Percentiles rank a stretch among this genome's conserved stretches.
Conservation (phyloP, 2,888 invertebrate species). For the Dryomyza anilis region DNA sequence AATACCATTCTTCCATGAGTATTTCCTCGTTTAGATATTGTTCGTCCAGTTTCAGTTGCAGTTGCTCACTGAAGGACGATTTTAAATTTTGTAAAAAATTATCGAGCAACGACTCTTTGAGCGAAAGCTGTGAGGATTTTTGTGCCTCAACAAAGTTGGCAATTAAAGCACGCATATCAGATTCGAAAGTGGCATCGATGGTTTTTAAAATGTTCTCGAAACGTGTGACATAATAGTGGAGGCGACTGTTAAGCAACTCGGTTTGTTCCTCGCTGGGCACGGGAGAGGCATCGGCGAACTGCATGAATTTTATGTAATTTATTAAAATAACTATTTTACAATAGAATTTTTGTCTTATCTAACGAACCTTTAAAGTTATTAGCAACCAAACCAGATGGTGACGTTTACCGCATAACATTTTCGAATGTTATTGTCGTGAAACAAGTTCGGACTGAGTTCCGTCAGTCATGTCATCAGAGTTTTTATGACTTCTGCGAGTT, state of each 20-base stretch:
- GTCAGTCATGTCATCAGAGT: no score
- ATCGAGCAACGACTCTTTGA: constrained; percentile 27
- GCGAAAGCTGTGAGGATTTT: no score
- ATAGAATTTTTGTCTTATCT: no score
- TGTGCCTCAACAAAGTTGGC: constrained; percentile 27
- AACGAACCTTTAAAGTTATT: no score
- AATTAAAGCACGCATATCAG: constrained; percentile 29
- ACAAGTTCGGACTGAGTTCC: no score
- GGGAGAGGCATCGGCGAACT: background rate
- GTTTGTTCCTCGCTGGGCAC: background rate
- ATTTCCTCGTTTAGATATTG: constrained; percentile 38
- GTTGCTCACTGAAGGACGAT: constrained; percentile 25
- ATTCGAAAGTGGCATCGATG: constrained; percentile 11
- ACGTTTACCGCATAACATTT: no score
- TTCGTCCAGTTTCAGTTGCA: constrained; percentile 33
- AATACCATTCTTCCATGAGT: constrained; percentile 37
- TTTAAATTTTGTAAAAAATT: constrained; percentile 16
- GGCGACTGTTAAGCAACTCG: constrained; percentile 31
- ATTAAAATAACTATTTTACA: no score
- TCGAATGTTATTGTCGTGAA: no score
- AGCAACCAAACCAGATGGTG: no score
- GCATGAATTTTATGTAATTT: no score
- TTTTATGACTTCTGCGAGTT: no score
- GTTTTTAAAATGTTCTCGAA: constrained; percentile 25
- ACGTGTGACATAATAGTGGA: constrained; percentile 34